Evolutionary conservation across 2,888 invertebrate genomes (phyloP).

Genomic region (Odontocolon sp.): DNA sequence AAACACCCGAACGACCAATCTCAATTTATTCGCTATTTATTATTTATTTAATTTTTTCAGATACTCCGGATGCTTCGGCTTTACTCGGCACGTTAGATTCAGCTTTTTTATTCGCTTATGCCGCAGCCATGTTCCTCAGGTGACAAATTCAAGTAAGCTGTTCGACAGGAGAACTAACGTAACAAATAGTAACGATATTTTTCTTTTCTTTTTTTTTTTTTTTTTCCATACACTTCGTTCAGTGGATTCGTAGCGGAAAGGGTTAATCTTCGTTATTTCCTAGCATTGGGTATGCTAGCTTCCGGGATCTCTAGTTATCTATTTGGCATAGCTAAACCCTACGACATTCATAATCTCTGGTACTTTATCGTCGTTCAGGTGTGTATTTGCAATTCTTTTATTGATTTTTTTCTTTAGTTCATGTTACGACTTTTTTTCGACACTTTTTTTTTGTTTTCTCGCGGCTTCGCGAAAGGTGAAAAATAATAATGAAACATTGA

Average conservation of each 20-base stretch:
- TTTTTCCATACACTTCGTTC: constrained; percentile 57
- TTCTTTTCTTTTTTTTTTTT: constrained; percentile 53
- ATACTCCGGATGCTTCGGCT: constrained; percentile 87
- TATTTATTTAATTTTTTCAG: constrained; percentile 78
- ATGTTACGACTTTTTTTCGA: constrained; percentile 32
- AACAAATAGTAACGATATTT: no score
- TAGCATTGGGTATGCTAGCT: constrained; percentile 94
- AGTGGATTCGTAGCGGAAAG: constrained; percentile 96
- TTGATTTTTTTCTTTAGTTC: constrained; percentile 1
- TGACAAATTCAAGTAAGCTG: constrained; percentile 73
- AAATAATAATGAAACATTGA: background rate
- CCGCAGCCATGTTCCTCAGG: constrained; percentile 94
- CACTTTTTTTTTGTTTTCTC: constrained; percentile 16
- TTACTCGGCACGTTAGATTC: constrained; percentile 94
- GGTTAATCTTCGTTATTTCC: constrained; percentile 93
- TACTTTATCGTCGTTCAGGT: constrained; percentile 95
- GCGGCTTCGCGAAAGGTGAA: no score
- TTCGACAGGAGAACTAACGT: background rate
- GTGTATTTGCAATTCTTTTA: constrained; percentile 46
- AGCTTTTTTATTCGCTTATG: constrained; percentile 95
- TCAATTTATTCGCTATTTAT: background rate
- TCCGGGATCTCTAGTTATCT: constrained; percentile 93
- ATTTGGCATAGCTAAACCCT: constrained; percentile 93
- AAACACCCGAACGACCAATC: no score
- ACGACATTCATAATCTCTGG: constrained; percentile 89